Evolutionary conservation across 2,113 vertebrate species (phyloP).

Genomic region (Asarcornis scutulata): DNA sequence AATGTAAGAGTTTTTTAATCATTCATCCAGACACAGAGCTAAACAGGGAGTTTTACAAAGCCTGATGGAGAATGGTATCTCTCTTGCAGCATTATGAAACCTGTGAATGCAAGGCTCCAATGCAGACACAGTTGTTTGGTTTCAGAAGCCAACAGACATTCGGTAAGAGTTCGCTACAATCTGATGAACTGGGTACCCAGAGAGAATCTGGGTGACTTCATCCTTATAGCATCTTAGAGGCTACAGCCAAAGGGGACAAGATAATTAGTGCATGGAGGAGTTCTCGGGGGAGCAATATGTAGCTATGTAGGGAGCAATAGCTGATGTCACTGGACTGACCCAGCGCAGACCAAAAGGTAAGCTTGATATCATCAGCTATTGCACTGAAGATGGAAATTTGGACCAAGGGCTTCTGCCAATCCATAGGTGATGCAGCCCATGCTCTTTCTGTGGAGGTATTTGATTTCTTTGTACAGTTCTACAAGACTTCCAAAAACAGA

Average conservation of each 20-base stretch:
- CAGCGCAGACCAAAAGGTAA: not conserved
- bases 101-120: not conserved
- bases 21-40: not conserved
- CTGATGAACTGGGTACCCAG: not conserved
- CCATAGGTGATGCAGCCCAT: not conserved
- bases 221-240: not conserved
- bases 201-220: not conserved
- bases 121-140: not conserved
- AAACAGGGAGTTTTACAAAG: not conserved
- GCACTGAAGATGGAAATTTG: not conserved
- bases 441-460: not conserved
- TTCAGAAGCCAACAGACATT: not conserved
- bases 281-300: no score
- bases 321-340: not conserved
- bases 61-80: not conserved
- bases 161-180: not conserved
- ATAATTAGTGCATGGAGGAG: not conserved
- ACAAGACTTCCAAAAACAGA: not conserved
- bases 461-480: not conserved
- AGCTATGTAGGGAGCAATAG: not conserved
- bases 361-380: not conserved
- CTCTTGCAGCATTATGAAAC: not conserved
- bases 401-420: not conserved
- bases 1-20: not conserved
- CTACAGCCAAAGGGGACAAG: constrained; percentile 9